phyloP scores from a whole-genome alignment of 2,113 vertebrate species.

The Lethenteron reissneri region DNA sequence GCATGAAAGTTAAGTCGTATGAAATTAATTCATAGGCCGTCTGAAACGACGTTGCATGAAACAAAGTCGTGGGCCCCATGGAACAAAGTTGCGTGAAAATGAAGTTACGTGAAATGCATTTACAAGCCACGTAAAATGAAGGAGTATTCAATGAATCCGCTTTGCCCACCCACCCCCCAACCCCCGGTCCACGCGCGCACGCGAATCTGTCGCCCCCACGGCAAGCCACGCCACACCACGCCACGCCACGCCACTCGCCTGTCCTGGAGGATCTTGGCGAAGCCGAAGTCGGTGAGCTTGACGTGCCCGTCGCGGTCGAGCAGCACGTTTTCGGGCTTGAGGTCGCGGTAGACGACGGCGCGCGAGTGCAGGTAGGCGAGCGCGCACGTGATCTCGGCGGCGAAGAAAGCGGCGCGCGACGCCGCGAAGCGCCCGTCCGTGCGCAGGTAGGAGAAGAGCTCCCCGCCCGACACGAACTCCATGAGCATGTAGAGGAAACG shows the following conservation, averaged over 20 bases:
- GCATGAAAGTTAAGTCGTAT: too few relatives aligned
- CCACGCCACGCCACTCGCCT: slow-evolving; percentile 17
- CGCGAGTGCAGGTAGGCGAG: slow-evolving; percentile 74
- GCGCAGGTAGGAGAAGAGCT: slow-evolving; percentile 72
- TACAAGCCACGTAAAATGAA: too few relatives aligned
- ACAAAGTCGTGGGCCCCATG: too few relatives aligned
- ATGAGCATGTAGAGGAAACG: slow-evolving; percentile 74
- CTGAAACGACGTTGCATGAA: too few relatives aligned
- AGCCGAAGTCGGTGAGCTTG: slow-evolving; percentile 81
- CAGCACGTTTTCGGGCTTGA: slow-evolving; percentile 87
- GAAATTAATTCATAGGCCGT: too few relatives aligned
- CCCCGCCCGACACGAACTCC: slow-evolving; percentile 67
- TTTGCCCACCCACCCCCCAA: too few relatives aligned
- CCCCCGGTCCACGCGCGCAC: too few relatives aligned
- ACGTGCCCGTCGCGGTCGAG: slow-evolving; percentile 73
- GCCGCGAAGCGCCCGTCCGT: slow-evolving; percentile 59
- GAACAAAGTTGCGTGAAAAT: too few relatives aligned
- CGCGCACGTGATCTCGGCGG: slow-evolving; percentile 62
- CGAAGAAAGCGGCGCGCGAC: slow-evolving; percentile 47
- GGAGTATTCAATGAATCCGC: too few relatives aligned
- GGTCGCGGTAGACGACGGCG: slow-evolving; percentile 70
- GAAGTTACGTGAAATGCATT: too few relatives aligned
- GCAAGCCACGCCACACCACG: too few relatives aligned
- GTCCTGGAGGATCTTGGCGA: slow-evolving; percentile 74
- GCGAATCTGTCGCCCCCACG: too few relatives aligned